A percentile compares a stretch with the other conserved stretches of the same genome.
Evolutionary conservation across 2,888 invertebrate genomes (phyloP).

Genomic region (Chrysotoxum bicinctum): DNA sequence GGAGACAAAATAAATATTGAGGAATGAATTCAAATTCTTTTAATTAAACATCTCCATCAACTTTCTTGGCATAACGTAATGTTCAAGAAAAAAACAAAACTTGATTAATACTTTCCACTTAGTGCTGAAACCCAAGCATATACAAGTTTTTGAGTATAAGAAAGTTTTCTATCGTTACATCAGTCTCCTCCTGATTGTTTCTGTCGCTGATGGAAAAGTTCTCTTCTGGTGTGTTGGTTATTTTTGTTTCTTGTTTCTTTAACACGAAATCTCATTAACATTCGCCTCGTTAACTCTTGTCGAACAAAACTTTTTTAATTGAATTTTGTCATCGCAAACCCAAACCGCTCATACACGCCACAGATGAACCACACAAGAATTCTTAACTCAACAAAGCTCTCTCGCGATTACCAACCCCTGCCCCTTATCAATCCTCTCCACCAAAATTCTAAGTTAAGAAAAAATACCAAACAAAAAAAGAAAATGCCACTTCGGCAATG

Average conservation of each 20-base stretch:
- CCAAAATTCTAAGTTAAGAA: neutral
- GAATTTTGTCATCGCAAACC: constrained; percentile 59
- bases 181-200: constrained; percentile 43
- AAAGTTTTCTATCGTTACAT: constrained; percentile 34
- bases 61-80: neutral
- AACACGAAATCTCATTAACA: constrained; percentile 52
- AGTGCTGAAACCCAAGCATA: neutral
- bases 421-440: constrained; percentile 27
- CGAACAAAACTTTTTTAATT: constrained; percentile 68
- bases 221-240: neutral
- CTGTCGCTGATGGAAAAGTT: neutral
- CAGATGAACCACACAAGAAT: constrained; percentile 57
- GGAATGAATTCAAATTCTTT: neutral
- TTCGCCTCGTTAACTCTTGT: constrained; percentile 52
- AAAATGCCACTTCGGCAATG: constrained; percentile 26
- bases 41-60: neutral
- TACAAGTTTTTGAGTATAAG: constrained; percentile 5
- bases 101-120: constrained; percentile 8
- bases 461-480: neutral
- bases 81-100: neutral
- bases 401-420: neutral
- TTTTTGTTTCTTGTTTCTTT: constrained; percentile 10
- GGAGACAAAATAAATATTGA: no score
- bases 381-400: constrained; percentile 45
- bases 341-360: constrained; percentile 1